Percentiles rank a stretch among this genome's conserved stretches.
Evolutionary conservation across 2,888 invertebrate genomes (phyloP).

Genomic region (Drosophila peninsularis): DNA sequence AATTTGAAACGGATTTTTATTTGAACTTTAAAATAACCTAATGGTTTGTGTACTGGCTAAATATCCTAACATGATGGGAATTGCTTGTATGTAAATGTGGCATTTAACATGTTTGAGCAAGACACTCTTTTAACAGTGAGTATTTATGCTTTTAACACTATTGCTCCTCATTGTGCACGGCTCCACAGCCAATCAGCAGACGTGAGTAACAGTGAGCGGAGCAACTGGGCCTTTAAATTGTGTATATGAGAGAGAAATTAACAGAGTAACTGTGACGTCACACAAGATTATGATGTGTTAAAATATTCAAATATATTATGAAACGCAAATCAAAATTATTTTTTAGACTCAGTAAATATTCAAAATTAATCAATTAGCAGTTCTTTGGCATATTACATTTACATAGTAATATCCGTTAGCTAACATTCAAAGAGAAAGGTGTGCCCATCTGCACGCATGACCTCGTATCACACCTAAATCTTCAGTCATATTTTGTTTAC

Average conservation of each 20-base stretch:
- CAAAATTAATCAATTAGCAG: neutral
- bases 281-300: neutral
- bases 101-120: neutral
- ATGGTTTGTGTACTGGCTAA: slow-evolving; percentile 21
- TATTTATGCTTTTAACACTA: slow-evolving; percentile 10
- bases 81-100: neutral
- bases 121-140: neutral
- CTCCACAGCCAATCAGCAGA: neutral
- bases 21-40: neutral
- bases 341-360: neutral
- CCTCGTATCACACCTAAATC: slow-evolving; percentile 22
- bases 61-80: neutral
- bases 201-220: too few relatives aligned
- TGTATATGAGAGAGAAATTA: neutral
- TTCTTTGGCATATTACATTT: neutral
- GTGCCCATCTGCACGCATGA: neutral
- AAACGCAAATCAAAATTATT: neutral
- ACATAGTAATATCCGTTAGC: neutral
- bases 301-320: neutral
- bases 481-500: slow-evolving; percentile 48
- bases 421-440: neutral
- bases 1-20: neutral
- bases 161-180: slow-evolving; percentile 13
- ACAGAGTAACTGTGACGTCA: slow-evolving; percentile 29
- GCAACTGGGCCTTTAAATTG: too few relatives aligned